Evolutionary conservation across 1,140 invertebrate genomes (phyloP), one percentile per base, ranked within the genome.

Genomic region (Drosophila nikananu): DNA sequence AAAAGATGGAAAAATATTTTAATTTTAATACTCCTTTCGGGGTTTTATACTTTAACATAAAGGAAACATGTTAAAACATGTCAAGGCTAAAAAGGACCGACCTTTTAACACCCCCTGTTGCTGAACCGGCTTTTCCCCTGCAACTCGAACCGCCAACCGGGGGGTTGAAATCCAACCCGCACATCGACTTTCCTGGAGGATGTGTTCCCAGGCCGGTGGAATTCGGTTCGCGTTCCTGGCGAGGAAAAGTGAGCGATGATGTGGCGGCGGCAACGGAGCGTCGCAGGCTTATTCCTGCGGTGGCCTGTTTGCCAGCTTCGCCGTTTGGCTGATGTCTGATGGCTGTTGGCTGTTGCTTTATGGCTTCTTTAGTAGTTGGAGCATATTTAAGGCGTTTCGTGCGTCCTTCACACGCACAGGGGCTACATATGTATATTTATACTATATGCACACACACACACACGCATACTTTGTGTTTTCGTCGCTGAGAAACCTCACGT

Each of bases 281-380:
- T 65, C 63, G 32, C 44, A 58, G 55, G 77, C 60, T 80, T 80
- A 42, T 52, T 81, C 58, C 68, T 71, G 72, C 62, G 77, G 78
- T 80, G 73, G 52, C 72, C 77, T 49, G 58, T 74, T 81, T 68
- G 61, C 77, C 74, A 72, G 81, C 59, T 55, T 80, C 76, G 66
- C 81, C 81, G 79, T 59, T 62, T 63, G 57, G 42, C 44, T 74
- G 55, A 62, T 61, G 59, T 65, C 74, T 80, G 82, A 76, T 80
- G 81, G 80, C 81, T 83, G 80, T 70, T 70, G 81, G 75, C 55
- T 78, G 65, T 71, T 83, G 76, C 81, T 83, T 83, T 83, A 83
- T 83, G 81, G 81, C 81, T 83, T 83, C 81, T 83, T 83, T 83
- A 83, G 81, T 80, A 80, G 81, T 83, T 83, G 61, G 75, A 83